Evolutionary conservation across 2,888 invertebrate genomes (phyloP), one percentile per base, ranked within the genome.

Genomic region (Noctua fimbriata): DNA sequence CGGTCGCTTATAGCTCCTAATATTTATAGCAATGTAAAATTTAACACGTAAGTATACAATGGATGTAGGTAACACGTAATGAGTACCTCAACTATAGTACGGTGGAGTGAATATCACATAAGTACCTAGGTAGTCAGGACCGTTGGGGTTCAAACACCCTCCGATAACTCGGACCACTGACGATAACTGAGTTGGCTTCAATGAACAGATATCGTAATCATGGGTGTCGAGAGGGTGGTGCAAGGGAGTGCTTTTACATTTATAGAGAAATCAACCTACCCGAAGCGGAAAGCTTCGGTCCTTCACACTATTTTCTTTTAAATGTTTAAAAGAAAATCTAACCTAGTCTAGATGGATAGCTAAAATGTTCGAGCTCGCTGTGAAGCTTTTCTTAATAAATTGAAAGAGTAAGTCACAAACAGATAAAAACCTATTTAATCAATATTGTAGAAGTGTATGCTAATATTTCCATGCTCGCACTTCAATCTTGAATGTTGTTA

Each of bases 1-100:
- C 73, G 58, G 18, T 49, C 80, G 44, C 44, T 49, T 12, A 41
- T 52, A 67, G 44, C 60, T 73, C 36, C 32, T 49, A 82, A 49
- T 73, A 82, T 67, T 44, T 77, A 60, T 58, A 74, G 36, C 41
- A 44, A 52, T 49, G 41, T 24, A 58, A 44, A 5, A 60, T n/a
- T 44, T 47, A 21, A 60, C 14, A 24, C 52, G n/a, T 63, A 21
- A 21, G 65, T 65, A 36, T 36, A 36, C 12, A 36, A 65, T 36
- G 36, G 4, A 58, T 28, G 58, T n/a, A n/a, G n/a, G 58, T 14
- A 14, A 14, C 14, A n/a, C n/a, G 28, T 58, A n/a, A 58, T n/a
- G 14, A 28, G n/a, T 60, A 60, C 28, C 14, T 16, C 16, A 28
- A 16, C 58, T 60, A 28, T 14, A 28, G 58, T 28, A 28, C 6